These are phyloP conservation scores for Drosophila rubida DNA, from an alignment of 2,888 invertebrate species.

Conservation along the genomic window DNA sequence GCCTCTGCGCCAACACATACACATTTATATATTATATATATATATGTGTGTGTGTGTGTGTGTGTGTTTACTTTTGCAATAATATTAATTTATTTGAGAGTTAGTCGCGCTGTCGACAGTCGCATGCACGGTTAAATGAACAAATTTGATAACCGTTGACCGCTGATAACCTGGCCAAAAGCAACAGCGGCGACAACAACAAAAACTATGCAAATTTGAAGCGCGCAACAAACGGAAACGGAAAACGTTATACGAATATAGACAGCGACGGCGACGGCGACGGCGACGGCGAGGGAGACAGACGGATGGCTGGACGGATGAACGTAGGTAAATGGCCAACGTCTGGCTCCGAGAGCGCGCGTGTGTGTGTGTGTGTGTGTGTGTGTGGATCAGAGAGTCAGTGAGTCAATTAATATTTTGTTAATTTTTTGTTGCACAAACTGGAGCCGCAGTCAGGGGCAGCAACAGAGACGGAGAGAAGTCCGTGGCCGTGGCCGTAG, in stretches of 20 bases:
- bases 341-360: conserved; percentile 1
- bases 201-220: conserved; percentile 58
- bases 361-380: conserved; percentile 15
- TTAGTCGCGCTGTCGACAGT: conserved; percentile 8
- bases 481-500: neutral
- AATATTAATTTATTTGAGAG: conserved; percentile 24
- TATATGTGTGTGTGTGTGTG: too few relatives aligned
- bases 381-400: conserved; percentile 47
- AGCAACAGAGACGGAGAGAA: neutral
- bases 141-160: conserved; percentile 40
- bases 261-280: conserved; percentile 21
- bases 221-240: conserved; percentile 59
- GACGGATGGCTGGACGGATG: conserved; percentile 24
- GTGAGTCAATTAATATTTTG: conserved; percentile 75
- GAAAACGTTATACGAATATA: conserved; percentile 59
- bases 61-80: conserved; percentile 6
- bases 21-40: too few relatives aligned
- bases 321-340: conserved; percentile 3
- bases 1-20: too few relatives aligned
- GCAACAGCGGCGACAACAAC: neutral
- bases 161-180: conserved; percentile 36
- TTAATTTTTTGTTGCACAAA: conserved; percentile 52
- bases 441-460: conserved; percentile 1
- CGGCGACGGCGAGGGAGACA: conserved; percentile 3
- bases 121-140: conserved; percentile 31